A percentile compares a stretch with the other conserved stretches of the same genome.
Evolutionary conservation across 1,140 invertebrate species (phyloP).

Genomic region (Neelides sp.): DNA sequence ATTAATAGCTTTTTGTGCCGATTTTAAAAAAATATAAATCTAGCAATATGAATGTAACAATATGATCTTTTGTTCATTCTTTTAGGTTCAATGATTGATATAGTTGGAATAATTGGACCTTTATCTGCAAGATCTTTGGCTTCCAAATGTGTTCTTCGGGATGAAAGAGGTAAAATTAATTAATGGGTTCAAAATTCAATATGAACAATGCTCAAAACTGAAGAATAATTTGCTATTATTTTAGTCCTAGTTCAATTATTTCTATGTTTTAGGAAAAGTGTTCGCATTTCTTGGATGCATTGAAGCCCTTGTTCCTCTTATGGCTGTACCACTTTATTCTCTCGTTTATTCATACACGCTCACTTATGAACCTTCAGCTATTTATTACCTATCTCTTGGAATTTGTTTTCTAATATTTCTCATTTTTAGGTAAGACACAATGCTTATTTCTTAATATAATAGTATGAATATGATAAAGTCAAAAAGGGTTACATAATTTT

Average conservation of each 20-base stretch:
- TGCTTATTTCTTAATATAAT: background rate
- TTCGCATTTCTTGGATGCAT: slow-evolving; percentile 31
- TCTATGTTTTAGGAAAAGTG: slow-evolving; percentile 19
- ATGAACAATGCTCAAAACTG: too few species aligned
- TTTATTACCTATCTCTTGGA: slow-evolving; percentile 24
- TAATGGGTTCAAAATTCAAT: too few species aligned
- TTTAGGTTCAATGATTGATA: slow-evolving; percentile 22
- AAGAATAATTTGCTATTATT: slow-evolving; percentile 4
- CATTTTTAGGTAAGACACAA: slow-evolving; percentile 23
- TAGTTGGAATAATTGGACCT: slow-evolving; percentile 25
- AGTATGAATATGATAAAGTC: background rate
- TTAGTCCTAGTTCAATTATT: background rate
- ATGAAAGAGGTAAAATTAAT: slow-evolving; percentile 26
- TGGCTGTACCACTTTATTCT: slow-evolving; percentile 29
- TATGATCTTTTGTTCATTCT: background rate
- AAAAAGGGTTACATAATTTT: background rate
- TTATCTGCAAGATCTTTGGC: slow-evolving; percentile 25
- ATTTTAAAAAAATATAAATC: too few species aligned
- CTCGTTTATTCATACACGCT: slow-evolving; percentile 25
- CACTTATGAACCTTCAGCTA: slow-evolving; percentile 17
- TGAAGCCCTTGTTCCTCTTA: slow-evolving; percentile 27
- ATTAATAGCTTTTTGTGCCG: too few species aligned
- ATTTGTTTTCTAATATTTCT: slow-evolving; percentile 21
- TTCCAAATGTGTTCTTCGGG: slow-evolving; percentile 28
- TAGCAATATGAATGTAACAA: background rate